These are phyloP conservation scores for Thunnus albacares DNA, from an alignment of 2,797 vertebrate species.

Conservation along the genomic window DNA sequence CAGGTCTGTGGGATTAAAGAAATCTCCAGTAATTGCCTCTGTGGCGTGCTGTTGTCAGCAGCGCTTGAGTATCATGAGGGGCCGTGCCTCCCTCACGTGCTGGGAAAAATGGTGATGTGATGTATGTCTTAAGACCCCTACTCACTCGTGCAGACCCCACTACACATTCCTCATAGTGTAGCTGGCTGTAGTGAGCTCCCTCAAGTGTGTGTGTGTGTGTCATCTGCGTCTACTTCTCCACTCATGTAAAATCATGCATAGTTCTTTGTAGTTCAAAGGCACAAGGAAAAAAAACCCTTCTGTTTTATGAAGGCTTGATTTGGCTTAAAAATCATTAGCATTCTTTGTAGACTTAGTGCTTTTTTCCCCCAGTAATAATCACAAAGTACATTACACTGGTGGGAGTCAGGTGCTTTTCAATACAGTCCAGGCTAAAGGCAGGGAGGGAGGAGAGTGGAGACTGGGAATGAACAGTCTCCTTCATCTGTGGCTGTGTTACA, in stretches of 20 bases:
- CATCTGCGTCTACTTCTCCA: background rate
- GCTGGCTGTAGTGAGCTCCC: constrained; percentile 14
- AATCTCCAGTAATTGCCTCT: constrained; percentile 51
- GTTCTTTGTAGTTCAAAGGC: constrained; percentile 68
- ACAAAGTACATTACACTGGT: constrained; percentile 64
- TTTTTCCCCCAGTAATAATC: constrained; percentile 56
- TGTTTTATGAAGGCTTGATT: constrained; percentile 76
- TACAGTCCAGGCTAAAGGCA: constrained; percentile 43
- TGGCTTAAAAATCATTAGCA: constrained; percentile 83
- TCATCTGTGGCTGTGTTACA: background rate
- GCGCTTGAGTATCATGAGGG: background rate
- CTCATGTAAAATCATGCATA: constrained; percentile 33
- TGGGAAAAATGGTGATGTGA: constrained; percentile 24
- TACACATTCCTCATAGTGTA: constrained; percentile 44
- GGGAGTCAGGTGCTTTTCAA: constrained; percentile 82
- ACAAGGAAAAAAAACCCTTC: constrained; percentile 31
- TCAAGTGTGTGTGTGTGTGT: background rate
- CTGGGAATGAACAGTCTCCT: constrained; percentile 6
- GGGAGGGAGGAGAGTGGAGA: constrained; percentile 4
- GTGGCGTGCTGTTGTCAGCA: constrained; percentile 13
- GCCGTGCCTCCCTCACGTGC: constrained; percentile 38
- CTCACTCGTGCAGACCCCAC: background rate
- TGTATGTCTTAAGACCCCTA: constrained; percentile 10
- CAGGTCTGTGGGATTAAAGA: constrained; percentile 52
- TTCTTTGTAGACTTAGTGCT: constrained; percentile 83